phyloP scores from a whole-genome alignment of 2,888 invertebrate genomes.

The Polyommatus icarus region DNA sequence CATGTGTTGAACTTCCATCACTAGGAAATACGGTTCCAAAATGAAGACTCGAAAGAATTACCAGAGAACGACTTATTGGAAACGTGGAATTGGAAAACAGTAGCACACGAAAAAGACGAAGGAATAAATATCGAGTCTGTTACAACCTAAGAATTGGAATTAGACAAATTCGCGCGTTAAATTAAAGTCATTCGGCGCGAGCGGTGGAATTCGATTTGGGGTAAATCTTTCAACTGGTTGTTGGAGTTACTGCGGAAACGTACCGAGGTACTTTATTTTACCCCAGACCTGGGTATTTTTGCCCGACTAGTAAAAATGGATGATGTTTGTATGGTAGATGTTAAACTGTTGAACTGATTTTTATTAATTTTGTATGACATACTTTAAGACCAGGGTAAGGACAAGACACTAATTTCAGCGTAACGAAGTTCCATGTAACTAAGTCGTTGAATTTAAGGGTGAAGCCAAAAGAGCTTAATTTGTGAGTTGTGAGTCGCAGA shows the following conservation, averaged over 20 bases:
- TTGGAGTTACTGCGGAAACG: constrained; percentile 9
- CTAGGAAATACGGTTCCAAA: background rate
- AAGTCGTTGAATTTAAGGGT: too few relatives aligned
- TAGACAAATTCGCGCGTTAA: constrained; percentile 79
- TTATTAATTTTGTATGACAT: too few relatives aligned
- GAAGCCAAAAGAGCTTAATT: too few relatives aligned
- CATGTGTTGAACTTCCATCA: background rate
- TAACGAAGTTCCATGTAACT: too few relatives aligned
- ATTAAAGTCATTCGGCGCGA: constrained; percentile 72
- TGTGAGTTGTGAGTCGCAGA: too few relatives aligned
- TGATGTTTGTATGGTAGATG: background rate
- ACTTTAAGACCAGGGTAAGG: too few relatives aligned
- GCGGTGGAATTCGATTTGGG: constrained; percentile 73
- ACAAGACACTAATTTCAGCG: too few relatives aligned
- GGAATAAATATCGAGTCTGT: constrained; percentile 77
- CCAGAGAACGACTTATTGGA: constrained; percentile 6
- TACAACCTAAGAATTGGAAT: constrained; percentile 78
- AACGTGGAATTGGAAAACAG: constrained; percentile 31
- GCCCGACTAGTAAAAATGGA: background rate
- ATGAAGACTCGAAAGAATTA: background rate
- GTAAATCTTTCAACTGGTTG: constrained; percentile 62
- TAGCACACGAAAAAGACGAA: constrained; percentile 49
- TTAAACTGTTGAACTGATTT: too few relatives aligned
- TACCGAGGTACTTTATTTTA: background rate
- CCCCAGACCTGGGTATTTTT: background rate